Conservation (phyloP, 2,888 invertebrate species). For the Xestia c-nigrum region DNA sequence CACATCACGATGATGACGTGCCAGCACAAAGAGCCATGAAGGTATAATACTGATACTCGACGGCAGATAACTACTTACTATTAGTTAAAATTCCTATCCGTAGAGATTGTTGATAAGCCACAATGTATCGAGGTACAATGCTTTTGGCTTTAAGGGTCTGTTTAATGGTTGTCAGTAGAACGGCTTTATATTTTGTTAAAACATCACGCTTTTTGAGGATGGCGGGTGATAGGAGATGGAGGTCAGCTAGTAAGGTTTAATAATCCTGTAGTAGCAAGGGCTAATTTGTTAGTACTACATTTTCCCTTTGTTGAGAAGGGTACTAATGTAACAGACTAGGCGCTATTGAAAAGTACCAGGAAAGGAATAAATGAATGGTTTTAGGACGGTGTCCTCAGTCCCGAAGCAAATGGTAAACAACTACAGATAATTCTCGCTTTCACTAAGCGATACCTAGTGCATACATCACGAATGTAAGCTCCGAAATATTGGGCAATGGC, state of each 20-base stretch:
- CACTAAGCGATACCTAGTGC: background rate
- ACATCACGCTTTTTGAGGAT: slow-evolving; percentile 41
- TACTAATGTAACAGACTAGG: background rate
- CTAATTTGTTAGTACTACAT: background rate
- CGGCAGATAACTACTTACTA: slow-evolving; percentile 66
- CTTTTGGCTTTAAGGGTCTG: slow-evolving; percentile 60
- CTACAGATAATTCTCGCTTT: too few species aligned
- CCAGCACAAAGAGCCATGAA: slow-evolving; percentile 60
- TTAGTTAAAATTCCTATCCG: slow-evolving; percentile 71
- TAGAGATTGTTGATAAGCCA: slow-evolving; percentile 66
- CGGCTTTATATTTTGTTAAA: slow-evolving; percentile 58
- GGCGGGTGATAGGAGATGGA: slow-evolving; percentile 2
- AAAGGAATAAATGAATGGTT: background rate
- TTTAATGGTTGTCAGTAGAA: slow-evolving; percentile 56
- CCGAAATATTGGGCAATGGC: background rate
- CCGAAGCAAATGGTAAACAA: background rate
- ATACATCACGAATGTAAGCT: background rate
- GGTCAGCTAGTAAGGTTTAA: background rate
- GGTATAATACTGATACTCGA: slow-evolving; percentile 64
- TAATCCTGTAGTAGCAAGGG: background rate
- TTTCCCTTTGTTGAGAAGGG: background rate
- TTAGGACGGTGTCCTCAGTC: background rate
- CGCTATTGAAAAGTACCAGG: background rate
- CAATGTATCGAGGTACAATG: slow-evolving; percentile 67
- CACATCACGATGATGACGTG: slow-evolving; percentile 62